Evolutionary conservation across 2,113 vertebrate genomes (phyloP).

Genomic region (Sylvietta virens): DNA sequence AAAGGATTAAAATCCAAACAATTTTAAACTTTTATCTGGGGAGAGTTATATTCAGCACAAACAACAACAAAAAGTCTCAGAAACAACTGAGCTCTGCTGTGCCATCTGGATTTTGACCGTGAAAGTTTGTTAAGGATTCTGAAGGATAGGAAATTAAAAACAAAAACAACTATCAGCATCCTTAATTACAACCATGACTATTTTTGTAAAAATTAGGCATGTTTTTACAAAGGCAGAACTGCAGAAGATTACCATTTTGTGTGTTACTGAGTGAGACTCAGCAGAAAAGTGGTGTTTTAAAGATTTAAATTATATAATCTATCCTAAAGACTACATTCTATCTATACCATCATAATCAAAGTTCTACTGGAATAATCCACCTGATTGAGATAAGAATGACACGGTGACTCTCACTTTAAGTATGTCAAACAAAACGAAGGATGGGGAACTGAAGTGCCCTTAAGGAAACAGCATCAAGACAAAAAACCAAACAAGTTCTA

Average conservation of each 20-base stretch:
- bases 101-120: constrained; percentile 42
- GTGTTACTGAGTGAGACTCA: not conserved
- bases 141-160: constrained; percentile 4
- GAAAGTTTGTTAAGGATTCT: constrained; percentile 14
- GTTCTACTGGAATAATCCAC: not conserved
- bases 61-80: not conserved
- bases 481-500: accelerated
- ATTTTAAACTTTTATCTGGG: constrained; percentile 20
- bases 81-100: not conserved
- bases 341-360: not conserved
- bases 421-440: not conserved
- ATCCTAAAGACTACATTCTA: not conserved
- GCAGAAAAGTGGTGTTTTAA: not conserved
- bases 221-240: not conserved
- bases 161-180: not conserved
- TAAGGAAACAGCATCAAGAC: not conserved
- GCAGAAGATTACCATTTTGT: not conserved
- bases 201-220: not conserved
- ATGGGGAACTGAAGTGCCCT: not conserved
- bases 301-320: not conserved
- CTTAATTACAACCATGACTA: not conserved
- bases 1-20: constrained; percentile 51
- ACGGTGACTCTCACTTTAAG: not conserved
- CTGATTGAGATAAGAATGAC: not conserved
- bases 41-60: constrained; percentile 13